These are phyloP conservation scores for Callopanchax toddi DNA, from an alignment of 2,113 vertebrate species.

Conservation along the genomic window DNA sequence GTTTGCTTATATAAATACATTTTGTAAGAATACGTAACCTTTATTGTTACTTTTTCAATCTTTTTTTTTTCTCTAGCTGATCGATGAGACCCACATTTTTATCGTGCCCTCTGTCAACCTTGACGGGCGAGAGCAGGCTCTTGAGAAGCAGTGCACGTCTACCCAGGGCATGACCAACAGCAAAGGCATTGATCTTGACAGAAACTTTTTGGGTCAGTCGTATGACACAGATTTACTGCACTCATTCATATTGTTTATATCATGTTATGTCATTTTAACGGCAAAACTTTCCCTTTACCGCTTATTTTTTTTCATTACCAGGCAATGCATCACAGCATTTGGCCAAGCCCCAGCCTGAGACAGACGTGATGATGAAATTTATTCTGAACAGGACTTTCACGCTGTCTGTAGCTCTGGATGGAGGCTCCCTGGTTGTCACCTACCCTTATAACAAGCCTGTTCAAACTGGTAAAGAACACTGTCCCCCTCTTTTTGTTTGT, in stretches of 20 bases:
- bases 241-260: neutral
- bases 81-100: conserved; percentile 92
- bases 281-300: neutral
- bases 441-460: conserved; percentile 94
- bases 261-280: neutral
- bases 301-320: conserved; percentile 48
- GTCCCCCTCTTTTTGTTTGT: neutral
- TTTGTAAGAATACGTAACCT: too few species aligned
- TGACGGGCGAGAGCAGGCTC: conserved; percentile 89
- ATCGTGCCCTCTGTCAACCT: conserved; percentile 96
- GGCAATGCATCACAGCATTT: conserved; percentile 87
- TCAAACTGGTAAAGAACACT: conserved; percentile 87
- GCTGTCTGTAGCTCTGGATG: conserved; percentile 93
- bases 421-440: conserved; percentile 91
- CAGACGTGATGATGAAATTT: conserved; percentile 89
- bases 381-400: conserved; percentile 88
- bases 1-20: too few species aligned
- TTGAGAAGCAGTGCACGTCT: conserved; percentile 88
- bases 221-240: neutral
- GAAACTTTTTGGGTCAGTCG: conserved; percentile 90
- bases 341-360: conserved; percentile 85
- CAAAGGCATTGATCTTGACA: conserved; percentile 89
- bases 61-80: conserved; percentile 77
- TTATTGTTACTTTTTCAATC: neutral
- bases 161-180: conserved; percentile 83